Evolutionary conservation across 2,797 vertebrate species (phyloP), one percentile per base, ranked within the genome.

Genomic region (Cossypha heuglini): DNA sequence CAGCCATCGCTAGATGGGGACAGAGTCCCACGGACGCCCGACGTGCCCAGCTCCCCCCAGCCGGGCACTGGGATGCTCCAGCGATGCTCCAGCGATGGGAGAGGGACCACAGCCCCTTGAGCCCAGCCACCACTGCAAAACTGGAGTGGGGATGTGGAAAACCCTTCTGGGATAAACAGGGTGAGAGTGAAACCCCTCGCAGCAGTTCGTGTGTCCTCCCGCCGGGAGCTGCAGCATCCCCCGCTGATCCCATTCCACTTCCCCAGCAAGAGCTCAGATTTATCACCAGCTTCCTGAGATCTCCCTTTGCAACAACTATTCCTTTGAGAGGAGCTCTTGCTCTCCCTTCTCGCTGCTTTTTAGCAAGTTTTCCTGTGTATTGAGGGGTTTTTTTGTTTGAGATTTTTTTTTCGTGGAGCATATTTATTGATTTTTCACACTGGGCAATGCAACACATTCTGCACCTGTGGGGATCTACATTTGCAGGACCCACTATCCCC

Each of bases 1-100:
- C 17, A 85, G 86, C 80, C 93, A 93, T 92, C 94, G 81, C 93
- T 96, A 96, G 92, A 76, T 95, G 95, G 96, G 95, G 94, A 96
- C 92, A 91, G 88, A 96, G 94, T 3, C 88, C 37, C 8, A 6
- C 45, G 1, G 3, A 21, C 22, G 21, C 58, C 11, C 0, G 54
- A 6, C 42, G 35, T 1, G 33, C 80, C 67, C 92, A 4, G 58
- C 49, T 29, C 64, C 46, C n/a, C 33, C 15, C 71, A 19, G 33
- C 5, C 52, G 1, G 10, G 31, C 13, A 0, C 48, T 0, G 48
- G 63, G 43, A 45, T 45, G 43, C 43, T 45, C 43, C 43, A 7
- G 82, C 40, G 88, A 86, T 66, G 83, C 76, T 90, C 83, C 55
- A 7, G 82, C 48, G 12, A 0, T 0, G 26, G 0, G 12, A 31